A percentile compares a stretch with the other conserved stretches of the same genome.
Evolutionary conservation across 2,888 invertebrate genomes (phyloP).

Genomic region (Protophormia terraenovae): DNA sequence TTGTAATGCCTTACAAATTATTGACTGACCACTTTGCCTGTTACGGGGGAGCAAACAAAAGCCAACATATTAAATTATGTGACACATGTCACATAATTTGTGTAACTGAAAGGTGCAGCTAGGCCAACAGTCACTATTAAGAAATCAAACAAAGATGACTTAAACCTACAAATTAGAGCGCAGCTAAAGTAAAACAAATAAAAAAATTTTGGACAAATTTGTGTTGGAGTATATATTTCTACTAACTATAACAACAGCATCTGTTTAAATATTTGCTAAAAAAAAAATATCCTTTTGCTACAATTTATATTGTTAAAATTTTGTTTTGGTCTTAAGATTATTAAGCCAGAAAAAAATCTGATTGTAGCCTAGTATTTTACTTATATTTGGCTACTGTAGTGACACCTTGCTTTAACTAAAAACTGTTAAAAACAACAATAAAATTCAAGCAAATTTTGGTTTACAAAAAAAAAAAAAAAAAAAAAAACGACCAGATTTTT

Average conservation of each 20-base stretch:
- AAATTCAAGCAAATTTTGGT: neutral
- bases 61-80: slow-evolving; percentile 65
- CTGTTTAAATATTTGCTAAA: slow-evolving; percentile 66
- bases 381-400: slow-evolving; percentile 58
- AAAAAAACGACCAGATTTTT: neutral
- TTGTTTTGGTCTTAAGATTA: slow-evolving; percentile 17
- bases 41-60: slow-evolving; percentile 5
- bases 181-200: slow-evolving; percentile 30
- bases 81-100: slow-evolving; percentile 70
- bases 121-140: slow-evolving; percentile 21
- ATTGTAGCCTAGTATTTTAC: slow-evolving; percentile 22
- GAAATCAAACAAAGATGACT: slow-evolving; percentile 44
- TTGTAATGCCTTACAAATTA: slow-evolving; percentile 50
- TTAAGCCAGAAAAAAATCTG: slow-evolving; percentile 9
- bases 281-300: neutral
- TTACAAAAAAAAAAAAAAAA: slow-evolving; percentile 20
- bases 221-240: neutral
- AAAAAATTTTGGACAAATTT: slow-evolving; percentile 24
- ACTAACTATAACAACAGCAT: slow-evolving; percentile 61
- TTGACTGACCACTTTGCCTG: slow-evolving; percentile 37
- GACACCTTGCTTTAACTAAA: slow-evolving; percentile 60
- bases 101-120: slow-evolving; percentile 40
- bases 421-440: slow-evolving; percentile 43
- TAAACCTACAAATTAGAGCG: slow-evolving; percentile 63
- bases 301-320: neutral